Conservation (phyloP, 2,888 invertebrate genomes). For the Sphaerophoria taeniata region DNA sequence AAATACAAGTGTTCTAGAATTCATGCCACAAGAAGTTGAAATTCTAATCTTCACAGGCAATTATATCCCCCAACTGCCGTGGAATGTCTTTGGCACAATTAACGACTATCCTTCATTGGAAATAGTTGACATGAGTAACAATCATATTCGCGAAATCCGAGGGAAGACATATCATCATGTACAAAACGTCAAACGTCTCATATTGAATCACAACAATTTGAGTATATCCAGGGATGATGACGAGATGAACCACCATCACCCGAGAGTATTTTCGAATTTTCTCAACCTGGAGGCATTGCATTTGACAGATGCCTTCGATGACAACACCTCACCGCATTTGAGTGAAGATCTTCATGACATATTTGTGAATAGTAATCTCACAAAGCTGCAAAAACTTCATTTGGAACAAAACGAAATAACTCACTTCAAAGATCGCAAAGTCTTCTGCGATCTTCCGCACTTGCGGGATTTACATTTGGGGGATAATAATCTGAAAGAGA, state of each 20-base stretch:
- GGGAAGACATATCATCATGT: slow-evolving; percentile 91
- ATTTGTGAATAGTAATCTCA: slow-evolving; percentile 87
- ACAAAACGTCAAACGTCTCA: slow-evolving; percentile 86
- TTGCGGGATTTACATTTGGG: slow-evolving; percentile 88
- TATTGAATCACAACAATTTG: slow-evolving; percentile 89
- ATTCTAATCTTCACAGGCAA: slow-evolving; percentile 90
- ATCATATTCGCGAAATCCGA: slow-evolving; percentile 87
- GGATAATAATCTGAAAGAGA: slow-evolving; percentile 85
- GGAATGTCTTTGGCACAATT: slow-evolving; percentile 88
- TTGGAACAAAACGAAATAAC: slow-evolving; percentile 90
- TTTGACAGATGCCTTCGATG: slow-evolving; percentile 89
- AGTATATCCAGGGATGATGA: slow-evolving; percentile 85
- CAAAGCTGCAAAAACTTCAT: slow-evolving; percentile 87
- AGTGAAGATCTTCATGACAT: slow-evolving; percentile 88
- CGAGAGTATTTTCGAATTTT: slow-evolving; percentile 88
- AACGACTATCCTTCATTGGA: slow-evolving; percentile 85
- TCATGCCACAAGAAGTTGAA: slow-evolving; percentile 87
- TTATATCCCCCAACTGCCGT: slow-evolving; percentile 85
- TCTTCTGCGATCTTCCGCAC: slow-evolving; percentile 88
- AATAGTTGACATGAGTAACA: slow-evolving; percentile 89
- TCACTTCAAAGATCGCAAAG: slow-evolving; percentile 85
- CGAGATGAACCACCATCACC: slow-evolving; percentile 86
- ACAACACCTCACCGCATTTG: slow-evolving; percentile 85
- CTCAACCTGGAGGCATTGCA: slow-evolving; percentile 88
- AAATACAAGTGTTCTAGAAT: slow-evolving; percentile 85